A percentile compares a stretch with the other conserved stretches of the same genome.
Evolutionary conservation across 2,797 vertebrate genomes (phyloP).

Genomic region (Peromyscus melanophrys): DNA sequence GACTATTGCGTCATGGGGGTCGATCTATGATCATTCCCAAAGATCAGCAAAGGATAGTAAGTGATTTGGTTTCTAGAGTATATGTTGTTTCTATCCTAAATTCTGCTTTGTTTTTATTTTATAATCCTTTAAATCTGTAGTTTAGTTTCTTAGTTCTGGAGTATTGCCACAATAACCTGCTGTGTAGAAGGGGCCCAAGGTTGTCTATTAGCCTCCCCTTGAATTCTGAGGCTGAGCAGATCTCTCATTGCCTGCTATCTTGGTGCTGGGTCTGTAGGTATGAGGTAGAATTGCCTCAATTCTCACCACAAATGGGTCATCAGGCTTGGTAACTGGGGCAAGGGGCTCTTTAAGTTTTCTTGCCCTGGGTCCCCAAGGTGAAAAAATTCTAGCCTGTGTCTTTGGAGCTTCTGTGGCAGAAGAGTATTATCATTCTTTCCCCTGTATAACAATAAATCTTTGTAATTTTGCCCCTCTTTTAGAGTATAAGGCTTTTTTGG

Average conservation of each 20-base stretch:
- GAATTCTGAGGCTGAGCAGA: neutral
- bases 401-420: neutral
- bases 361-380: neutral
- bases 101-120: constrained; percentile 39
- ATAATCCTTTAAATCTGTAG: neutral
- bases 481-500: neutral
- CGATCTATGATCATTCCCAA: neutral
- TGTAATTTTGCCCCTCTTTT: neutral
- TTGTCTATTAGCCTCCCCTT: neutral
- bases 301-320: neutral
- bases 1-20: neutral
- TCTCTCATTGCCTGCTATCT: neutral
- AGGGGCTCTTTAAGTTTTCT: neutral
- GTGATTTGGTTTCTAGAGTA: neutral
- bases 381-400: neutral
- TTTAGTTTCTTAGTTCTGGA: neutral
- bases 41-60: neutral
- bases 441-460: neutral
- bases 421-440: neutral
- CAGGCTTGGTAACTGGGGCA: neutral
- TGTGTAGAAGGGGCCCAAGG: neutral
- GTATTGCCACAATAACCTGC: neutral
- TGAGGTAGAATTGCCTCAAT: neutral
- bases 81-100: neutral
- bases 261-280: neutral